These are phyloP conservation scores for Drosophila putrida DNA, from an alignment of 2,888 invertebrate genomes.

Conservation along the genomic window DNA sequence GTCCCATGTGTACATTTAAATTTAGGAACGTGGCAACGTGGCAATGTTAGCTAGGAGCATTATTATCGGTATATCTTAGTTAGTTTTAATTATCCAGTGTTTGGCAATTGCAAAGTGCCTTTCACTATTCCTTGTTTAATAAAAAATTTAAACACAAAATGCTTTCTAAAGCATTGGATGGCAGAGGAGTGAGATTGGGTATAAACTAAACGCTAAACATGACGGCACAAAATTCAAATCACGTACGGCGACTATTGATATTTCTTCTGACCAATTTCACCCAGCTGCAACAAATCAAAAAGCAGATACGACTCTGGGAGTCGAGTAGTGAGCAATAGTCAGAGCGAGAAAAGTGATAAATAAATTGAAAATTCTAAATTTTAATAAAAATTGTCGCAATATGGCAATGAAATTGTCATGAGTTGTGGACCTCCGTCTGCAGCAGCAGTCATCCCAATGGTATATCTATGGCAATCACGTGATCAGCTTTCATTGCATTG, in stretches of 20 bases:
- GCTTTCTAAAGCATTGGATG: not conserved
- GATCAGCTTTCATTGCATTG: constrained; percentile 53
- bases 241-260: constrained; percentile 66
- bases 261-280: constrained; percentile 77
- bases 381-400: constrained; percentile 81
- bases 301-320: constrained; percentile 34
- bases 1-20: constrained; percentile 7
- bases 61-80: constrained; percentile 52
- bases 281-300: constrained; percentile 80
- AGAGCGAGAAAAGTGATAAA: constrained; percentile 58
- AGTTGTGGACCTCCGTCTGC: constrained; percentile 44
- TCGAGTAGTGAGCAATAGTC: constrained; percentile 7
- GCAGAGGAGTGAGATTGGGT: not conserved
- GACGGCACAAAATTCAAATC: constrained; percentile 66
- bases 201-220: constrained; percentile 18
- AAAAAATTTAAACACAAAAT: constrained; percentile 42
- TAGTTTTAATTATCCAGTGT: constrained; percentile 38
- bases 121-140: constrained; percentile 11
- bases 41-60: constrained; percentile 3
- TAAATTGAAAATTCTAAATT: constrained; percentile 79
- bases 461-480: constrained; percentile 64
- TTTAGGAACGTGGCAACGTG: not conserved
- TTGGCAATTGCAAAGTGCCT: not conserved
- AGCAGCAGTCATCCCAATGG: constrained; percentile 14
- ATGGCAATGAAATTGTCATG: constrained; percentile 76